Conservation (phyloP, 2,797 vertebrate species). For the Acrossocheilus wenchowensis region DNA sequence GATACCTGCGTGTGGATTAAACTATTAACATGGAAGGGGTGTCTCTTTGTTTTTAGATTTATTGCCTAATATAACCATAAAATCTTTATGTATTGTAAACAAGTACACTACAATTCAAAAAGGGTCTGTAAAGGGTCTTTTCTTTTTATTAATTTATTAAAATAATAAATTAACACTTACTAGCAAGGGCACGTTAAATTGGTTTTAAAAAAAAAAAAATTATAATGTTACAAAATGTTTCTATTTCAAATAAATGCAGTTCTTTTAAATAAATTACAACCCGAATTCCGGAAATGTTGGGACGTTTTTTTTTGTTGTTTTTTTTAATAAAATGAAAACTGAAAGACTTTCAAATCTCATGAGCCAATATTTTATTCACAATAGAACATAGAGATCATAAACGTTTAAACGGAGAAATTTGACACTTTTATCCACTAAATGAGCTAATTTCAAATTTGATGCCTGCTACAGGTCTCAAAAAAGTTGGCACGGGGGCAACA, state of each 20-base stretch:
- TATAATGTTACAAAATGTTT: neutral
- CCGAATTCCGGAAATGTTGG: too few relatives aligned
- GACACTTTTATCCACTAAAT: too few relatives aligned
- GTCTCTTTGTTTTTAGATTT: neutral
- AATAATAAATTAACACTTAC: neutral
- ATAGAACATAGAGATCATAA: too few relatives aligned
- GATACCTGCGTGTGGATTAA: conserved; percentile 11
- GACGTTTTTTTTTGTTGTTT: too few relatives aligned
- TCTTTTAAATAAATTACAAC: neutral
- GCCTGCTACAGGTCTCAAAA: too few relatives aligned
- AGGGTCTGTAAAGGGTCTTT: neutral
- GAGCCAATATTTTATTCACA: too few relatives aligned
- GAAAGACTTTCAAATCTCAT: too few relatives aligned
- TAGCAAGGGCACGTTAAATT: neutral
- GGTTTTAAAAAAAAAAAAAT: neutral
- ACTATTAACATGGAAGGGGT: neutral
- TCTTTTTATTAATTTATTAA: neutral
- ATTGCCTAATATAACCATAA: neutral
- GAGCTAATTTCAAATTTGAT: too few relatives aligned
- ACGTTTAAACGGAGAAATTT: too few relatives aligned
- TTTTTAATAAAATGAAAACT: too few relatives aligned
- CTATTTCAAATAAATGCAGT: neutral
- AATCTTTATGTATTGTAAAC: neutral
- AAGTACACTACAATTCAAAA: neutral
- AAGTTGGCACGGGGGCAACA: too few relatives aligned